These are phyloP conservation scores for Pangasianodon gigas DNA, from an alignment of 2,113 vertebrate species.

Conservation along the genomic window DNA sequence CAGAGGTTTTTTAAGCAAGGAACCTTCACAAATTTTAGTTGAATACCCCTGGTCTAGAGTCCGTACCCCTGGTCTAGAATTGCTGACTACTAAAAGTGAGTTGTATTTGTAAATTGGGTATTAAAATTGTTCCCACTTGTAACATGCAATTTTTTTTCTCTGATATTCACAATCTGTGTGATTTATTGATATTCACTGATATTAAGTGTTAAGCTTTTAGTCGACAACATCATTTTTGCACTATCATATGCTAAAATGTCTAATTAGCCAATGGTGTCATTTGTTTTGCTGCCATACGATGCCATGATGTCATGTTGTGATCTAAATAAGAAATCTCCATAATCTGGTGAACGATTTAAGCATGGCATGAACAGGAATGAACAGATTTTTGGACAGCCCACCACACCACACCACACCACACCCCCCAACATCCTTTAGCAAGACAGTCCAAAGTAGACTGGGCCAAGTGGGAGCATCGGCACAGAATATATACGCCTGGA, in stretches of 20 bases:
- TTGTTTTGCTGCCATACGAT: slow-evolving; percentile 17
- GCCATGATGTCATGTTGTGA: slow-evolving; percentile 4
- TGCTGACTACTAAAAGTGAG: neutral
- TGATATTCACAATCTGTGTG: neutral
- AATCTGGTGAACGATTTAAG: slow-evolving; percentile 12
- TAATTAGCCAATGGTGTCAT: slow-evolving; percentile 4
- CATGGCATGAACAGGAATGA: slow-evolving; percentile 48
- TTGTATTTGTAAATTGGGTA: neutral
- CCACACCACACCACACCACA: slow-evolving; percentile 15
- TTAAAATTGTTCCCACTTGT: neutral
- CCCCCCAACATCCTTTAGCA: slow-evolving; percentile 35
- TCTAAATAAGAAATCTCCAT: slow-evolving; percentile 23
- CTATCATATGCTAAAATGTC: slow-evolving; percentile 14
- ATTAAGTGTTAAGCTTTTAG: neutral
- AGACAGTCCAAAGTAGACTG: slow-evolving; percentile 59
- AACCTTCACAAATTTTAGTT: neutral
- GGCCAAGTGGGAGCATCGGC: slow-evolving; percentile 64
- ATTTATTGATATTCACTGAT: neutral
- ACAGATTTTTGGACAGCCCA: slow-evolving; percentile 66
- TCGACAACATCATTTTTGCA: neutral
- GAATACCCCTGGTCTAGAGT: neutral
- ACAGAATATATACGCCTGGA: slow-evolving; percentile 45
- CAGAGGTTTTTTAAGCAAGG: neutral
- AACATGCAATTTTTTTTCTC: neutral
- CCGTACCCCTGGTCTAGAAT: neutral